These are phyloP conservation scores for Sipha maydis DNA, from an alignment of 2,888 invertebrate genomes.

Conservation along the genomic window DNA sequence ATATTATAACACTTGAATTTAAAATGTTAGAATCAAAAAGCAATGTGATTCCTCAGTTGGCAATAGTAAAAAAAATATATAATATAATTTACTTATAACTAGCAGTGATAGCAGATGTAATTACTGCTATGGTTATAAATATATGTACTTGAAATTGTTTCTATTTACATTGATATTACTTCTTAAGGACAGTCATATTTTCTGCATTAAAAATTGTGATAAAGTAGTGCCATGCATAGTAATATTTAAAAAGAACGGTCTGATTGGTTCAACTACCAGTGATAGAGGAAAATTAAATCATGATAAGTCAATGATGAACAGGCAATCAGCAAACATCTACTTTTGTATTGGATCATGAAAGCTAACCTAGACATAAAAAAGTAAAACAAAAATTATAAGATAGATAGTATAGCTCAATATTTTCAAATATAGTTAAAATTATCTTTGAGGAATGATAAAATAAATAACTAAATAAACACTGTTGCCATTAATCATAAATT, in stretches of 20 bases:
- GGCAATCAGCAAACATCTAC: not conserved
- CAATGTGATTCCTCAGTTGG: not conserved
- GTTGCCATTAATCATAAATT: too few species aligned
- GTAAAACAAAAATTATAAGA: not conserved
- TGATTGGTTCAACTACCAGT: not conserved
- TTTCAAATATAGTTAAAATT: too few species aligned
- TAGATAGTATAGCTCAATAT: too few species aligned
- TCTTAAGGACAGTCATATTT: not conserved
- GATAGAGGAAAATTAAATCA: not conserved
- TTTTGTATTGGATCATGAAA: not conserved
- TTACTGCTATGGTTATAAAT: not conserved
- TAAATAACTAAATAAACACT: too few species aligned
- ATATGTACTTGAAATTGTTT: not conserved
- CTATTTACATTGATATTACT: not conserved
- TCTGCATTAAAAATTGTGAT: not conserved
- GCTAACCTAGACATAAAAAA: not conserved
- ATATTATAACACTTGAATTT: not conserved
- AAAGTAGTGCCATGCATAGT: not conserved
- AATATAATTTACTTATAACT: not conserved
- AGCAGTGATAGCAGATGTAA: not conserved
- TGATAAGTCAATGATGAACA: not conserved
- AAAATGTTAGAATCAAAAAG: not conserved
- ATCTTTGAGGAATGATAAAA: too few species aligned
- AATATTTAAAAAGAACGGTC: not conserved
- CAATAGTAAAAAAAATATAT: not conserved